A percentile compares a stretch with the other conserved stretches of the same genome.
phyloP scores from a whole-genome alignment of 2,888 invertebrate species.

The Gasteruption jaculator region DNA sequence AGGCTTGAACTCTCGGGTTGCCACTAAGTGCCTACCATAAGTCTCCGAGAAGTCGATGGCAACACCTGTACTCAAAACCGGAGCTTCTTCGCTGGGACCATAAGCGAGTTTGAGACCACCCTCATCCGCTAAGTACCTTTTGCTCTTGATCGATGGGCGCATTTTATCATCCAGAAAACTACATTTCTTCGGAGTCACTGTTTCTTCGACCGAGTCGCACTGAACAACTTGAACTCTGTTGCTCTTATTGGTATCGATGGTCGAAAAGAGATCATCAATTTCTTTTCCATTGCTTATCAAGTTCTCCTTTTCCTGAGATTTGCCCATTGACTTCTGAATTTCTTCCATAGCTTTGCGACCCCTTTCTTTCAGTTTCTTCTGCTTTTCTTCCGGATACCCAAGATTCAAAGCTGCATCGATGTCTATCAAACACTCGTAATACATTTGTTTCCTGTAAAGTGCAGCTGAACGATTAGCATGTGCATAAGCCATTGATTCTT shows the following conservation, averaged over 20 bases:
- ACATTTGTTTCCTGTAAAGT: slow-evolving; percentile 41
- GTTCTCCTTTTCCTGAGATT: slow-evolving; percentile 10
- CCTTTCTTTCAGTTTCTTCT: slow-evolving; percentile 38
- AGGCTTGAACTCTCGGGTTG: slow-evolving; percentile 42
- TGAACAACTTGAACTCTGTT: too few relatives aligned
- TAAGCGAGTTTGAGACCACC: slow-evolving; percentile 31
- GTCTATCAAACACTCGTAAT: slow-evolving; percentile 44
- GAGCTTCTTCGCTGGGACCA: slow-evolving; percentile 39
- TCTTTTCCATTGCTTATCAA: slow-evolving; percentile 2
- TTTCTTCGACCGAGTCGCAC: too few relatives aligned
- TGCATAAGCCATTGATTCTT: slow-evolving; percentile 42
- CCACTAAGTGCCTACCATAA: slow-evolving; percentile 44
- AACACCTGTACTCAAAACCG: slow-evolving; percentile 39
- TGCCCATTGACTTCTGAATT: slow-evolving; percentile 26
- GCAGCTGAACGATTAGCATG: slow-evolving; percentile 49
- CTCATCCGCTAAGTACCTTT: slow-evolving; percentile 34
- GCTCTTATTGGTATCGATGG: background rate
- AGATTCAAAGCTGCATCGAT: slow-evolving; percentile 40
- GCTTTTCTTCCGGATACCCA: slow-evolving; percentile 45
- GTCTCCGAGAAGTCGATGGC: slow-evolving; percentile 36
- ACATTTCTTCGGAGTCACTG: slow-evolving; percentile 1
- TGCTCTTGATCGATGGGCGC: too few relatives aligned
- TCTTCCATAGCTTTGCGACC: slow-evolving; percentile 39
- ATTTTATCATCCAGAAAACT: slow-evolving; percentile 10
- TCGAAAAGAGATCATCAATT: background rate